Evolutionary conservation across 2,797 vertebrate genomes (phyloP).

Genomic region (Orientallactaga sibirica): DNA sequence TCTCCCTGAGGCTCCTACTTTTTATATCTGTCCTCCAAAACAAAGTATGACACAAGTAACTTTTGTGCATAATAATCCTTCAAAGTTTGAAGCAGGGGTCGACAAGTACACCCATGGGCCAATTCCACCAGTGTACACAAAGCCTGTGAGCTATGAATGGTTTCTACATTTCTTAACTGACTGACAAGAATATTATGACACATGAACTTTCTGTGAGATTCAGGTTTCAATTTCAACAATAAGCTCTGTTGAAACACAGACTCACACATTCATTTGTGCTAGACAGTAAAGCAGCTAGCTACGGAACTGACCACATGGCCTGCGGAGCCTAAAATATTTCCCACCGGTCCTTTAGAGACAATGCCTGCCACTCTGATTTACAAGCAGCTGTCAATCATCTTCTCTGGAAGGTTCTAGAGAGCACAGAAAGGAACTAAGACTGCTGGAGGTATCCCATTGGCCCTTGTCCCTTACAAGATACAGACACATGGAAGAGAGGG

Average conservation of each 20-base stretch:
- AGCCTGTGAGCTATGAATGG: not conserved
- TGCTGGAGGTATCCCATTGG: not conserved
- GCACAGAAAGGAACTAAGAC: not conserved
- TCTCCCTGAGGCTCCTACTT: not conserved
- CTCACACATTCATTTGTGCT: not conserved
- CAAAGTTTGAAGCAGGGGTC: not conserved
- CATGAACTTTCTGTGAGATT: slow-evolving; percentile 5
- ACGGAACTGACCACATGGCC: not conserved
- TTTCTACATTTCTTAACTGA: slow-evolving; percentile 36
- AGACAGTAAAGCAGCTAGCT: not conserved
- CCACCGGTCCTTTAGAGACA: not conserved
- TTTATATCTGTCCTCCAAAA: slow-evolving; percentile 35
- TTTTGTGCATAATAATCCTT: not conserved
- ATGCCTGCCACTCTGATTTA: not conserved
- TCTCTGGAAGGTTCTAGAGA: slow-evolving; percentile 16
- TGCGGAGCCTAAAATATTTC: not conserved
- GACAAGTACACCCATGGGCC: not conserved
- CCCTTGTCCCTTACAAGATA: not conserved
- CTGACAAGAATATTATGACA: slow-evolving; percentile 1
- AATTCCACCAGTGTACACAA: not conserved
- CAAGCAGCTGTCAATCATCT: slow-evolving; percentile 2
- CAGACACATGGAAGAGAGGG: not conserved
- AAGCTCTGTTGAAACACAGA: slow-evolving; percentile 41
- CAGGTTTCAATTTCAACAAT: slow-evolving; percentile 38
- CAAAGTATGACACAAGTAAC: not conserved